Conservation (phyloP, 2,113 vertebrate genomes). For the Procavia capensis region DNA sequence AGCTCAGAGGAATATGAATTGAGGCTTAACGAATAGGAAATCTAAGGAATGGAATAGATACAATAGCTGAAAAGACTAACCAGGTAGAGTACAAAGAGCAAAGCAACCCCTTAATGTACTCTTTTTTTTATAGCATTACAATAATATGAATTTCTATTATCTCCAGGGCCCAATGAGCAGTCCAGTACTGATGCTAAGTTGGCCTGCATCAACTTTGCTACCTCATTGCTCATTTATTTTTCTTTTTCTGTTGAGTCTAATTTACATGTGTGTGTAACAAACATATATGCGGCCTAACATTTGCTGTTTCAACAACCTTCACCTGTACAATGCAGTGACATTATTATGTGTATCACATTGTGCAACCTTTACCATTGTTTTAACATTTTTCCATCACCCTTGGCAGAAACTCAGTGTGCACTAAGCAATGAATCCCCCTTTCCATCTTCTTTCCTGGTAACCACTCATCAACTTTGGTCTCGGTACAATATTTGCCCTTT, state of each 20-base stretch:
- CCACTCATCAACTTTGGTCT: neutral
- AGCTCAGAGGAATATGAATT: neutral
- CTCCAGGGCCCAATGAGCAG: neutral
- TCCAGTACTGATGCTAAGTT: neutral
- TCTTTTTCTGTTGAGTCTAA: neutral
- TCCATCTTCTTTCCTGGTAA: neutral
- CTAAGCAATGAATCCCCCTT: neutral
- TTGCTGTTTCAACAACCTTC: neutral
- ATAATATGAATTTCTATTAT: neutral
- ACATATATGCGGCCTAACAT: neutral
- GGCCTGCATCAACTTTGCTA: neutral
- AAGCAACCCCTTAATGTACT: neutral
- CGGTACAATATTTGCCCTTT: neutral
- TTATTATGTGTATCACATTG: neutral
- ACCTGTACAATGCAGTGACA: neutral
- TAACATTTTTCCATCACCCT: neutral
- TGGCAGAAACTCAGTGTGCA: neutral
- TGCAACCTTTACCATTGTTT: neutral
- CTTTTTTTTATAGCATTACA: neutral
- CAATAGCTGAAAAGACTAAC: neutral
- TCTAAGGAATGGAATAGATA: neutral
- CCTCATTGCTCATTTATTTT: neutral
- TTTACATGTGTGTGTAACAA: neutral
- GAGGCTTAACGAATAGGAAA: conserved; percentile 2
- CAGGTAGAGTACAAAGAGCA: neutral